These are phyloP conservation scores for Dryococelus australis DNA, from an alignment of 2,888 invertebrate genomes.

Conservation along the genomic window DNA sequence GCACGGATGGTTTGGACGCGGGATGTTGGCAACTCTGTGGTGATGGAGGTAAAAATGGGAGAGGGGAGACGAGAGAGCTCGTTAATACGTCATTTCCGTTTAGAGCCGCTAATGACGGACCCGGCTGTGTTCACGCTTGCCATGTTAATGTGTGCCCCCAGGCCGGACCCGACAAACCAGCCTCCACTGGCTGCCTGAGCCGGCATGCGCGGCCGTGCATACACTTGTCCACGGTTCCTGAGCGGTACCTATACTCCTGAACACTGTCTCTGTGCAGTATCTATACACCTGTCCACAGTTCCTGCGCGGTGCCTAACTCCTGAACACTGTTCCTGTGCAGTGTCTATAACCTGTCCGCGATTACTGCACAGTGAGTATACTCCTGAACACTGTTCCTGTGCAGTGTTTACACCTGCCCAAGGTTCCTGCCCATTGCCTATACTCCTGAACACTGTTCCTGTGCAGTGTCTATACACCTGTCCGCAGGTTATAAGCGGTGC, in stretches of 20 bases:
- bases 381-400: too few species aligned
- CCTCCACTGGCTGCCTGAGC: not conserved
- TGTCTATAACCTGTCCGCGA: too few species aligned
- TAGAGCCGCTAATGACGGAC: conserved; percentile 18
- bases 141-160: not conserved
- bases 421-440: too few species aligned
- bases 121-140: conserved; percentile 3
- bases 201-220: not conserved
- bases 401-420: too few species aligned
- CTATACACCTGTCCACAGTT: too few species aligned
- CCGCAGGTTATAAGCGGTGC: too few species aligned
- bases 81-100: conserved; percentile 42
- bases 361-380: too few species aligned
- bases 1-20: not conserved
- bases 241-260: not conserved
- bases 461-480: too few species aligned
- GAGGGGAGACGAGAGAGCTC: conserved; percentile 12
- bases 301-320: too few species aligned
- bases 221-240: not conserved
- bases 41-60: not conserved
- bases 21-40: not conserved
- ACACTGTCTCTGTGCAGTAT: too few species aligned
- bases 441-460: too few species aligned
- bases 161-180: not conserved
- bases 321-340: too few species aligned